A percentile compares a stretch with the other conserved stretches of the same genome.
phyloP scores from a whole-genome alignment of 2,113 vertebrate genomes.

The Silurus asotus region DNA sequence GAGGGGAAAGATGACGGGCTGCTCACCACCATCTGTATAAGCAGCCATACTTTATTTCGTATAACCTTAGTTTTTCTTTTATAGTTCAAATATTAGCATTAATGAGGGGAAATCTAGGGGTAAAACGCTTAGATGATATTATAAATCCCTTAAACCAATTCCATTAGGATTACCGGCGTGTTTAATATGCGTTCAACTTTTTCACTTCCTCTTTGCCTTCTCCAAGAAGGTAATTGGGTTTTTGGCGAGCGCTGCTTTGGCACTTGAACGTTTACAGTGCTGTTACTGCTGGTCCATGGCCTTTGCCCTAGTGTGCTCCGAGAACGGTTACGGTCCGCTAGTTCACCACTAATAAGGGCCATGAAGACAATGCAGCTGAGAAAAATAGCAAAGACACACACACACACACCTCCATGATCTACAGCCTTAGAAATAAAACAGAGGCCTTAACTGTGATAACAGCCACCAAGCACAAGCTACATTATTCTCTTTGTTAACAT shows the following conservation, averaged over 20 bases:
- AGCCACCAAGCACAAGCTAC: slow-evolving; percentile 29
- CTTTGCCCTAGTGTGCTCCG: slow-evolving; percentile 7
- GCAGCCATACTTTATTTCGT: not conserved
- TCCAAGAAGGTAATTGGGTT: slow-evolving; percentile 28
- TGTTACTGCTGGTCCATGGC: not conserved
- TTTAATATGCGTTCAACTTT: slow-evolving; percentile 10
- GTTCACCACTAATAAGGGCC: slow-evolving; percentile 62
- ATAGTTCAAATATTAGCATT: not conserved
- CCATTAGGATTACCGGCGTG: not conserved
- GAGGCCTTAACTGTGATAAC: slow-evolving; percentile 16
- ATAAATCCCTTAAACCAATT: not conserved
- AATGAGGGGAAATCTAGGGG: not conserved
- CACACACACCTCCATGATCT: slow-evolving; percentile 24
- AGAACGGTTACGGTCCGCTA: slow-evolving; percentile 43
- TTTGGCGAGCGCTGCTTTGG: not conserved
- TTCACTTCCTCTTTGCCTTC: not conserved
- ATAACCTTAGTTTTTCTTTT: not conserved
- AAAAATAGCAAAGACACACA: slow-evolving; percentile 1
- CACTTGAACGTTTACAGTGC: slow-evolving; percentile 16
- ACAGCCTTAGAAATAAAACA: slow-evolving; percentile 29
- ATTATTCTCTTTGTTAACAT: slow-evolving; percentile 43
- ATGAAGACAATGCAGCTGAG: slow-evolving; percentile 33
- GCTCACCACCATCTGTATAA: not conserved
- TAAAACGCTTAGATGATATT: not conserved
- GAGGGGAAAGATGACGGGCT: slow-evolving; percentile 5